phyloP scores from a whole-genome alignment of 2,113 vertebrate species.

The Pluvianellus socialis region DNA sequence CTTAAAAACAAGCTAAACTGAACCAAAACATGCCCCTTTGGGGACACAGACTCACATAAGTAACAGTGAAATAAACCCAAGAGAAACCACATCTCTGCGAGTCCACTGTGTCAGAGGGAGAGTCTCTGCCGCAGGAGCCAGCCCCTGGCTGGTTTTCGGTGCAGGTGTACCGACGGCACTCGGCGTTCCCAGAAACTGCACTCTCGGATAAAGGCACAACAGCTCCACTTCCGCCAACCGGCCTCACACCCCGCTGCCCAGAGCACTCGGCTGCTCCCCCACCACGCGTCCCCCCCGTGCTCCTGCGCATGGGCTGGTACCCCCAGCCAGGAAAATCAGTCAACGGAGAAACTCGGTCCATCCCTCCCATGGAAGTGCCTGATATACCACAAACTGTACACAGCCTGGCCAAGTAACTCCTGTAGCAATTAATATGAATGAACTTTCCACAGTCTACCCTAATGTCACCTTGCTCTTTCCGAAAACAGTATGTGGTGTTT shows the following conservation, averaged over 20 bases:
- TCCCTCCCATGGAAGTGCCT: background rate
- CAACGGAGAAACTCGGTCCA: background rate
- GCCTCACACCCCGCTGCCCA: background rate
- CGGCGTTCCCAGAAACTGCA: background rate
- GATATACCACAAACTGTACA: background rate
- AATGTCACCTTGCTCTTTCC: background rate
- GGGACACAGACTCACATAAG: background rate
- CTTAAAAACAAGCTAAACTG: background rate
- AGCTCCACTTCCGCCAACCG: background rate
- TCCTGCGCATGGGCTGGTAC: too few species aligned
- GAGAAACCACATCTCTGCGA: background rate
- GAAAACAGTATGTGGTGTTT: background rate
- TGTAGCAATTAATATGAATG: background rate
- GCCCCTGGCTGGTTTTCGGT: background rate
- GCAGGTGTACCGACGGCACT: accelerated
- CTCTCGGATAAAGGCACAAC: background rate
- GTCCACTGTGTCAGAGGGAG: background rate
- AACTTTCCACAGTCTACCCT: background rate
- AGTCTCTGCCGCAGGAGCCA: background rate
- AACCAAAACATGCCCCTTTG: background rate
- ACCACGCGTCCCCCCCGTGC: accelerated
- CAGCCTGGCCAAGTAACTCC: background rate
- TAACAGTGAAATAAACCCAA: background rate
- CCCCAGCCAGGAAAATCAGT: background rate
- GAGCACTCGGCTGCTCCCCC: background rate